Conservation (phyloP, 1,140 invertebrate species). For the Bombus difficillimus region DNA sequence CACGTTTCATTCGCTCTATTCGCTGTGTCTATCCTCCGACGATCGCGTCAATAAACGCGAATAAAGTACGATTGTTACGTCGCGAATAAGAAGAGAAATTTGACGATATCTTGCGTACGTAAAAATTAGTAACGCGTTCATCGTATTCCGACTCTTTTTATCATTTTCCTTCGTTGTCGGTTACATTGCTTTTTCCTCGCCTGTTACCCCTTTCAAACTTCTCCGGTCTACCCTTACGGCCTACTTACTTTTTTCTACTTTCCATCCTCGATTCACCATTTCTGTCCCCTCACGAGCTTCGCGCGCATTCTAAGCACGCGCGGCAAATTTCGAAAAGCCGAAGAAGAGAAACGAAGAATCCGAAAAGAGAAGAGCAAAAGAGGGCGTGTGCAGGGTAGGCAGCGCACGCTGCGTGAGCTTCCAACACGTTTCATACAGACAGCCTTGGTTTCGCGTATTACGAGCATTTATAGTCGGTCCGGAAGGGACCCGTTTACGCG, state of each 20-base stretch:
- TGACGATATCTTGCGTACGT: too few relatives aligned
- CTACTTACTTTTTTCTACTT: background rate
- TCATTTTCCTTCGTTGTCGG: background rate
- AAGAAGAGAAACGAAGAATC: background rate
- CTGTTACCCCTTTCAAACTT: too few relatives aligned
- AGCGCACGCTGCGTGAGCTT: background rate
- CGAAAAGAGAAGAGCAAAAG: background rate
- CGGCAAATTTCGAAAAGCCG: slow-evolving; percentile 60
- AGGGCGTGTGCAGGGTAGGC: background rate
- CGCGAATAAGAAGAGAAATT: too few relatives aligned
- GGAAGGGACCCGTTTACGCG: slow-evolving; percentile 17
- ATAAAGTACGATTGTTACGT: too few relatives aligned
- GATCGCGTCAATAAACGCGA: too few relatives aligned
- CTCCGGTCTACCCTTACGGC: too few relatives aligned
- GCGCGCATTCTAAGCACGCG: slow-evolving; percentile 52
- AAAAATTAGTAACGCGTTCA: too few relatives aligned
- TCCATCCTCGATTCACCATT: background rate
- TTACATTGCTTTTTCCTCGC: background rate
- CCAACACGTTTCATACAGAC: slow-evolving; percentile 8
- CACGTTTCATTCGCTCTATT: too few relatives aligned
- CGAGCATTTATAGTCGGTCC: slow-evolving; percentile 34
- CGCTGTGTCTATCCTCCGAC: too few relatives aligned
- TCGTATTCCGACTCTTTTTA: too few relatives aligned
- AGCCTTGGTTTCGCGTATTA: slow-evolving; percentile 26
- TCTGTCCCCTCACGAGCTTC: too few relatives aligned